Evolutionary conservation across 2,113 vertebrate genomes (phyloP).

Genomic region (Acanthochromis polyacanthus): DNA sequence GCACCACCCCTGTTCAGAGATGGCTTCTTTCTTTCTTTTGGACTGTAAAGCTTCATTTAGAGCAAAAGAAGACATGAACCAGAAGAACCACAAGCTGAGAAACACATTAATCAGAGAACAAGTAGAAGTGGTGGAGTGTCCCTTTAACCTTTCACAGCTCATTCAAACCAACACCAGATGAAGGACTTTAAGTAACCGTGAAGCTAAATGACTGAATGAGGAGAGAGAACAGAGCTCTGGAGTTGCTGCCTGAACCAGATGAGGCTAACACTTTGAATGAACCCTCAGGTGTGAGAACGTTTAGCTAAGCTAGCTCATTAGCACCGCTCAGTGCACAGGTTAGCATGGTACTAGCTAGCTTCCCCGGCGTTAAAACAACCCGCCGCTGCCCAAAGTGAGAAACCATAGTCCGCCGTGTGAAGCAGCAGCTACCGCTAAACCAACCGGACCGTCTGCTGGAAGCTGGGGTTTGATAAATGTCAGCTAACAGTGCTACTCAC

Average conservation of each 20-base stretch:
- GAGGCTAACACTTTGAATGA: constrained; percentile 1
- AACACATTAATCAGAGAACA: no score
- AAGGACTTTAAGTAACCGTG: accelerated
- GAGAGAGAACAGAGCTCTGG: accelerated
- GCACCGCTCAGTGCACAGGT: not conserved
- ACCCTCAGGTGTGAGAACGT: not conserved
- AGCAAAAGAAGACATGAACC: not conserved
- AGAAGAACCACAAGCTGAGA: no score
- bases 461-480: constrained; percentile 7
- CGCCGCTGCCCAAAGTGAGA: not conserved
- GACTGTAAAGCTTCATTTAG: no score
- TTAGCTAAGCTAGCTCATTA: constrained; percentile 46
- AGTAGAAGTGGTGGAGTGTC: constrained; percentile 6
- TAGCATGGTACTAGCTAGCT: constrained; percentile 21
- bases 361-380: not conserved
- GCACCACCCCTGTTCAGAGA: no score
- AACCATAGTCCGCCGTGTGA: not conserved
- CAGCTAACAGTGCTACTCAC: constrained; percentile 66
- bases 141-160: constrained; percentile 64
- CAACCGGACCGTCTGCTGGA: not conserved
- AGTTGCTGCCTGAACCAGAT: accelerated
- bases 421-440: not conserved
- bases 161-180: constrained; percentile 16
- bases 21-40: no score
- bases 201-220: not conserved